Conservation (phyloP, 2,888 invertebrate genomes). For the Caenorhabditis virilis region DNA sequence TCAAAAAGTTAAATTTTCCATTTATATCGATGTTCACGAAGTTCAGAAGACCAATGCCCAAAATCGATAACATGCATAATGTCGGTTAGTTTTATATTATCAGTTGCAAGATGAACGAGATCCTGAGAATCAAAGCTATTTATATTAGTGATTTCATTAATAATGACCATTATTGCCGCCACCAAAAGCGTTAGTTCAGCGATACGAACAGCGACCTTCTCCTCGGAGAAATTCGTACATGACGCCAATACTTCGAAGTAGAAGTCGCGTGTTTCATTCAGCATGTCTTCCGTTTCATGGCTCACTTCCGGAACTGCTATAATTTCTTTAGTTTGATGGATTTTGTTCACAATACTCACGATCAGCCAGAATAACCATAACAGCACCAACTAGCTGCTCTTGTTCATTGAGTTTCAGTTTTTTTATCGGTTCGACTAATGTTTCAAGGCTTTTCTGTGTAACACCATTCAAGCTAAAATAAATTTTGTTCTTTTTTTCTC, state of each 20-base stretch:
- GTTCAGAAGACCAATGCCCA: conserved; percentile 32
- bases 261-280: background rate
- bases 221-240: background rate
- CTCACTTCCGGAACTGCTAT: conserved; percentile 20
- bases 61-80: conserved; percentile 40
- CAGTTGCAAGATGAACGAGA: conserved; percentile 38
- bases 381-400: conserved; percentile 3
- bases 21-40: conserved; percentile 29
- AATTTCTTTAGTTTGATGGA: background rate
- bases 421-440: background rate
- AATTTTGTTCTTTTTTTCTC: background rate
- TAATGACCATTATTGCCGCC: conserved; percentile 32
- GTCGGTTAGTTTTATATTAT: conserved; percentile 43
- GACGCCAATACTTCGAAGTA: background rate
- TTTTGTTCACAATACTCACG: conserved; percentile 14
- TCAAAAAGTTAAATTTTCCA: conserved; percentile 20
- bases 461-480: conserved; percentile 32
- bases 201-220: conserved; percentile 6
- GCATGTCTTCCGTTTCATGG: background rate
- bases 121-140: conserved; percentile 19
- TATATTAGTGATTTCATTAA: background rate
- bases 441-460: conserved; percentile 18
- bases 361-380: conserved; percentile 40
- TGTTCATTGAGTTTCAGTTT: background rate
- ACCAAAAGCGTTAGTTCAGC: conserved; percentile 25